Evolutionary conservation across 2,113 vertebrate genomes (phyloP).

Genomic region (Anhinga anhinga): DNA sequence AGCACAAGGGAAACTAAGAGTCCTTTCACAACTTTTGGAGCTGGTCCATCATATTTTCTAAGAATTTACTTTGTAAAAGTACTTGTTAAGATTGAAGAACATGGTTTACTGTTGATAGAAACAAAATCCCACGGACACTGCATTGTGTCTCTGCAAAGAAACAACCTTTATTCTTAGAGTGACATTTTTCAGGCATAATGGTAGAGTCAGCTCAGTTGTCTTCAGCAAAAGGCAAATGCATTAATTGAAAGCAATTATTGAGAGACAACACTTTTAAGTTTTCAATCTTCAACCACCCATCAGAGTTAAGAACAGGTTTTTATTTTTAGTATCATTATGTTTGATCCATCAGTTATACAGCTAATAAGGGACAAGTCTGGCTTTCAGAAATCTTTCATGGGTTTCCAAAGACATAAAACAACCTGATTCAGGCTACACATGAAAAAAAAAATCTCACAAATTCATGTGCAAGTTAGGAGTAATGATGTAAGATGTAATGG

Average conservation of each 20-base stretch:
- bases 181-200: neutral
- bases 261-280: neutral
- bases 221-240: neutral
- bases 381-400: neutral
- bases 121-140: neutral
- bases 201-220: neutral
- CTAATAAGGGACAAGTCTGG: neutral
- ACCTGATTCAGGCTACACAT: neutral
- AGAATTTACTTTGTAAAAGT: constrained; percentile 18
- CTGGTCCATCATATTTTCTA: neutral
- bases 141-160: neutral
- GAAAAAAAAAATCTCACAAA: neutral
- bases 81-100: neutral
- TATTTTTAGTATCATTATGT: neutral
- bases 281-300: neutral
- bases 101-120: neutral
- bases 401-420: constrained; percentile 6
- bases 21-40: constrained; percentile 50
- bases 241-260: neutral
- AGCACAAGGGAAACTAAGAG: constrained; percentile 3
- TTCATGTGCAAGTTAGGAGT: neutral
- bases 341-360: neutral
- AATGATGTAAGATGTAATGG: neutral
- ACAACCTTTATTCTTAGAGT: neutral
- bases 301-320: neutral